Conservation (phyloP, 2,797 vertebrate species). For the Clarias platycephalus region DNA sequence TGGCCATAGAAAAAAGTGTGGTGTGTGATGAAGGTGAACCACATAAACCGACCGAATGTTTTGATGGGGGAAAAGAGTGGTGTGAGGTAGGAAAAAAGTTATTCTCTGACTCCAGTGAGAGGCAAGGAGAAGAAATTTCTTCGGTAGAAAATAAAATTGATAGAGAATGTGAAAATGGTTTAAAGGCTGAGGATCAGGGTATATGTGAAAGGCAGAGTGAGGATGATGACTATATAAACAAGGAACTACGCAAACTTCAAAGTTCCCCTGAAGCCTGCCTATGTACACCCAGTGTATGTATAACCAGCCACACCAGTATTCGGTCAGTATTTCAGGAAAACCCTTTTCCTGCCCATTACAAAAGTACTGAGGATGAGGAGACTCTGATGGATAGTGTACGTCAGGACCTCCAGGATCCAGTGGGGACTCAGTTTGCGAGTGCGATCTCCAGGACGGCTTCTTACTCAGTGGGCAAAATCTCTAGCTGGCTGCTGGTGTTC, state of each 20-base stretch:
- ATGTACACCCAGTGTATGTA: background rate
- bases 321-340: background rate
- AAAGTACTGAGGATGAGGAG: constrained; percentile 25
- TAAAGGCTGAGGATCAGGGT: background rate
- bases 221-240: background rate
- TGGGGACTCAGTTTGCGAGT: constrained; percentile 49
- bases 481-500: constrained; percentile 54
- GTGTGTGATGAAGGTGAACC: constrained; percentile 52
- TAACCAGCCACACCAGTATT: background rate
- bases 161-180: constrained; percentile 9
- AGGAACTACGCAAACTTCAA: background rate
- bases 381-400: constrained; percentile 21
- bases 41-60: constrained; percentile 59
- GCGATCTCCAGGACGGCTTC: constrained; percentile 47
- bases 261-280: background rate
- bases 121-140: background rate
- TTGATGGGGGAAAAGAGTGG: constrained; percentile 44
- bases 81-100: background rate
- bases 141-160: background rate
- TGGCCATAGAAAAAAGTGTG: constrained; percentile 24
- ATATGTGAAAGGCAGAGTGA: background rate
- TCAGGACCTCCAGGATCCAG: constrained; percentile 50
- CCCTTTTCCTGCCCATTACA: background rate
- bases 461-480: constrained; percentile 62
- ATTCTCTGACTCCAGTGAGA: constrained; percentile 1